phyloP scores from a whole-genome alignment of 1,140 invertebrate species.

The Pissodes strobi region DNA sequence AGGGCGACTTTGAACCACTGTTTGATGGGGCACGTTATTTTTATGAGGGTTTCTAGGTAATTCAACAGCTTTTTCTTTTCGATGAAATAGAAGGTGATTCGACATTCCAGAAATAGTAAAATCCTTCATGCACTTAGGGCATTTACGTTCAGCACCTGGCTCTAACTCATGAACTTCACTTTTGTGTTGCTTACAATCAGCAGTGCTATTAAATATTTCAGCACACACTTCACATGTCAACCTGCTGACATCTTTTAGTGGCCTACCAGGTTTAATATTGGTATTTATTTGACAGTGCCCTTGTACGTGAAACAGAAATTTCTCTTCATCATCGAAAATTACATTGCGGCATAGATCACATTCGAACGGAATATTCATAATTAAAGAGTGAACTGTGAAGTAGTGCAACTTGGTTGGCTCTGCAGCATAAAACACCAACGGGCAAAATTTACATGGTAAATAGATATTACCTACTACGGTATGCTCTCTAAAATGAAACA shows the following conservation, averaged over 20 bases:
- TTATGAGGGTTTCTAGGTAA: constrained; percentile 45
- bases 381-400: not conserved
- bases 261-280: not conserved
- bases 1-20: no score
- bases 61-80: constrained; percentile 48
- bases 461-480: constrained; percentile 8
- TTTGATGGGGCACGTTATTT: constrained; percentile 70
- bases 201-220: constrained; percentile 1
- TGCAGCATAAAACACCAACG: not conserved
- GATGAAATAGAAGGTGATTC: not conserved
- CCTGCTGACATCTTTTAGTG: not conserved
- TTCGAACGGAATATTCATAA: constrained; percentile 6
- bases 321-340: constrained; percentile 6
- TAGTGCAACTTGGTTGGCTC: constrained; percentile 4
- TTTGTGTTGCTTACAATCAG: constrained; percentile 4
- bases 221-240: constrained; percentile 19
- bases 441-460: constrained; percentile 3
- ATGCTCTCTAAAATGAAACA: constrained; percentile 13
- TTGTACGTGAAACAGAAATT: constrained; percentile 19
- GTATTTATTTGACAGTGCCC: constrained; percentile 1
- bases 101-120: not conserved
- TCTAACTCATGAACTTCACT: not conserved
- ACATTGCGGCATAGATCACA: constrained; percentile 8
- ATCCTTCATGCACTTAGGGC: constrained; percentile 3
- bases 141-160: not conserved